Base-by-base conservation (phyloP, 2,797 vertebrate species). In the Pteronotus mesoamericanus region DNA sequence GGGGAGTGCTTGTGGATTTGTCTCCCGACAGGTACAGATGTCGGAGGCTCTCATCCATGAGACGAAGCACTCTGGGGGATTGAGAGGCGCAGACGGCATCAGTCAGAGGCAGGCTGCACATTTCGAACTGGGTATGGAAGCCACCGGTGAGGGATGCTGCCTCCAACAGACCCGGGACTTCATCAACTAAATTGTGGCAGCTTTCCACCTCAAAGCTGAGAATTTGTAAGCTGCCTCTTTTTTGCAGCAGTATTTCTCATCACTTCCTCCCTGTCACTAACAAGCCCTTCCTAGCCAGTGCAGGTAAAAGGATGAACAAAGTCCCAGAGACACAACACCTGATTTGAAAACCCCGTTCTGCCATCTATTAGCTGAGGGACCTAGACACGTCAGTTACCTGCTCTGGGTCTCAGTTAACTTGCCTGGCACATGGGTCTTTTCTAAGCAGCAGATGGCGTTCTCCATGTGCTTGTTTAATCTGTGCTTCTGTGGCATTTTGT, bases 21-120 rank as follows among this genome's bases (percentile, higher is more conserved):
- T 94, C 55, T 0, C 69, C 83, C 1, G 4, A 94, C 94, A 93
- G 93, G 87, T 93, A 96, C 89, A 94, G 91, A 95, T 92, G 94
- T 96, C 5, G 4, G 24, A 95, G 86, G 66, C 93, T 88, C 94
- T 96, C 96, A 96, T 96, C 80, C 95, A 37, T 94, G 91, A 94
- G 94, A 92, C 0, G 91, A 94, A 46, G 85, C 93, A 57, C 74
- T 96, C 87, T 32, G 15, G 57, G 91, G 91, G 92, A 94, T 32
- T 59, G 88, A 95, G 83, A 90, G 71, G 79, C 86, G 91, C 90
- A 89, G 72, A 15, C 0, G 0, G 0, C 9, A 4, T 74, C 85
- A 21, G 34, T 80, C 83, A 85, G 92, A 84, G 22, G 32, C 26
- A 19, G 88, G 86, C 37, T 4, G 14, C 1, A 2, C 32, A 29